phyloP scores from a whole-genome alignment of 2,113 vertebrate species.

The Microcebus lehilahytsara region DNA sequence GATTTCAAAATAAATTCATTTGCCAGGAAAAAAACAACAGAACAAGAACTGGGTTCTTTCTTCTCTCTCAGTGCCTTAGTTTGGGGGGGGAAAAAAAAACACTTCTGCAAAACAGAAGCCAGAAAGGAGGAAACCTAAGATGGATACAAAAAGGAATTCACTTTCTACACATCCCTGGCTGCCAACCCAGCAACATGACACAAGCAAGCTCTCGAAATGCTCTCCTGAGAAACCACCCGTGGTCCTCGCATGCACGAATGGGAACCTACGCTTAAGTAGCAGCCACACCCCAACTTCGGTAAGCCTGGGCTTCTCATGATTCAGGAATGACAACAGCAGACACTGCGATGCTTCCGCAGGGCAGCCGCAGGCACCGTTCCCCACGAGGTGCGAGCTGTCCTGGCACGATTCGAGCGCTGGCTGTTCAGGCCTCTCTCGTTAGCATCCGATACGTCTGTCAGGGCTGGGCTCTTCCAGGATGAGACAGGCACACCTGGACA shows the following conservation, averaged over 20 bases:
- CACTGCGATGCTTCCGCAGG: conserved; percentile 75
- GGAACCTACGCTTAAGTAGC: conserved; percentile 20
- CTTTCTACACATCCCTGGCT: conserved; percentile 29
- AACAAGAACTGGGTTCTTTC: background rate
- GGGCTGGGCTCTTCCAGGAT: conserved; percentile 52
- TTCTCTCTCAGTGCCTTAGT: background rate
- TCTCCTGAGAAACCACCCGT: background rate
- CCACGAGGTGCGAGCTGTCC: conserved; percentile 89
- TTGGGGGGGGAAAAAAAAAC: conserved; percentile 27
- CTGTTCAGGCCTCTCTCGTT: conserved; percentile 62
- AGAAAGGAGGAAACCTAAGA: conserved; percentile 39
- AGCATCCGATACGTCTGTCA: conserved; percentile 51
- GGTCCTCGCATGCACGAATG: background rate
- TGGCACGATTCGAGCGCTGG: conserved; percentile 70
- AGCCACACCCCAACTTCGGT: conserved; percentile 1
- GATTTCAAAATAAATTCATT: background rate
- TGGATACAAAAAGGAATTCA: conserved; percentile 8
- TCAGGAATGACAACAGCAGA: conserved; percentile 86
- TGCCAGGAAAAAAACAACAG: background rate
- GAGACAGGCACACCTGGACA: background rate
- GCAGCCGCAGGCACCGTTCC: conserved; percentile 83
- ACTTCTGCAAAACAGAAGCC: conserved; percentile 26
- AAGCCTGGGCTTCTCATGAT: conserved; percentile 71
- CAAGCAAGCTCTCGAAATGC: background rate
- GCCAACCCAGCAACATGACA: background rate